Evolutionary conservation across 2,113 vertebrate genomes (phyloP).

Genomic region (Charina bottae): DNA sequence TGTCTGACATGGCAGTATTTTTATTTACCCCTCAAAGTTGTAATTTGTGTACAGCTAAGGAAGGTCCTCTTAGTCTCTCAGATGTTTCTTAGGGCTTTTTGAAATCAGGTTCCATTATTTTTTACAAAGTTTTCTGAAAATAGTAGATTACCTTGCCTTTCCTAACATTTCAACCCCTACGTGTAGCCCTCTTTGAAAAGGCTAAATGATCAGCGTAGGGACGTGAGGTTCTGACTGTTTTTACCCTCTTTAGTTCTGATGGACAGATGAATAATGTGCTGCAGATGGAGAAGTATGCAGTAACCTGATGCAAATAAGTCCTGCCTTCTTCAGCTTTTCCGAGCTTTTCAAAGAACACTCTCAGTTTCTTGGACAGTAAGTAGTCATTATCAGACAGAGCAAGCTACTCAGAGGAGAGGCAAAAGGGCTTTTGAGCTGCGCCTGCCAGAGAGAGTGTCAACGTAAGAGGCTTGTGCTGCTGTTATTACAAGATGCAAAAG

Average conservation of each 20-base stretch:
- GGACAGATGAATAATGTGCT: background rate
- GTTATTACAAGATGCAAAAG: constrained; percentile 11
- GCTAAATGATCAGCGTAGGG: background rate
- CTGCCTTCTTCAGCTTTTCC: background rate
- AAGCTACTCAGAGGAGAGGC: background rate
- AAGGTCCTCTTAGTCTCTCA: background rate
- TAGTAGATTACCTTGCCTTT: background rate
- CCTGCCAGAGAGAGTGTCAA: fast-evolving
- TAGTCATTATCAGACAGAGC: background rate
- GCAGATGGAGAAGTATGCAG: background rate
- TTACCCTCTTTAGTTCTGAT: background rate
- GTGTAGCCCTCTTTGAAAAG: background rate
- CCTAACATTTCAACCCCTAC: background rate
- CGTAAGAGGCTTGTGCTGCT: background rate
- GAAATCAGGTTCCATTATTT: background rate
- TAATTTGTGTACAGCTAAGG: background rate
- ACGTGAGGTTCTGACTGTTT: background rate
- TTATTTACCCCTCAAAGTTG: background rate
- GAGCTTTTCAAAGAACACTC: background rate
- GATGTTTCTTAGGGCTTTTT: background rate
- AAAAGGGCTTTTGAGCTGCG: background rate
- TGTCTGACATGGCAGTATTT: background rate
- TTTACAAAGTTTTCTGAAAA: background rate
- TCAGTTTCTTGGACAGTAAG: background rate
- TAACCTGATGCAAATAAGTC: background rate